phyloP scores from a whole-genome alignment of 2,888 invertebrate species.

The Eristalis arbustorum region DNA sequence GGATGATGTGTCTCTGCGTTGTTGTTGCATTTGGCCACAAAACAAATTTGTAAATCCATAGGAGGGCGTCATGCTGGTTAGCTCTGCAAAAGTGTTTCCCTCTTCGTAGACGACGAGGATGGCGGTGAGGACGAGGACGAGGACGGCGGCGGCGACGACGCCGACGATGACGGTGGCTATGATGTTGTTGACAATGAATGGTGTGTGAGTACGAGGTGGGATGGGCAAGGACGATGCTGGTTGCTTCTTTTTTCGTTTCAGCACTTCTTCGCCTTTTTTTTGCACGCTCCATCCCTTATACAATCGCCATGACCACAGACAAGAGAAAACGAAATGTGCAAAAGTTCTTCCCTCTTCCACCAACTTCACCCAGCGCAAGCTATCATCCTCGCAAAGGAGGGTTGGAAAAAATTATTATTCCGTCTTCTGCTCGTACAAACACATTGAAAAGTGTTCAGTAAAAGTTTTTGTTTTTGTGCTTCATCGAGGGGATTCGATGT shows the following conservation, averaged over 20 bases:
- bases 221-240: slow-evolving; percentile 66
- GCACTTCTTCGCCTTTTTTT: slow-evolving; percentile 1
- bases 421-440: not conserved
- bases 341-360: slow-evolving; percentile 46
- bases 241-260: slow-evolving; percentile 4
- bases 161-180: not conserved
- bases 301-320: slow-evolving; percentile 75
- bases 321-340: slow-evolving; percentile 74
- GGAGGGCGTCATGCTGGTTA: slow-evolving; percentile 66
- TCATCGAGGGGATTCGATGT: not conserved
- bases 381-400: not conserved
- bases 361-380: slow-evolving; percentile 1
- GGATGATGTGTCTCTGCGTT: not conserved
- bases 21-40: slow-evolving; percentile 29
- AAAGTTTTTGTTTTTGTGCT: slow-evolving; percentile 65
- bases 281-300: slow-evolving; percentile 42
- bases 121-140: not conserved
- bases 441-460: slow-evolving; percentile 24
- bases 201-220: slow-evolving; percentile 43
- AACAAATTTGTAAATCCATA: slow-evolving; percentile 42
- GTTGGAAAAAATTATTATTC: not conserved
- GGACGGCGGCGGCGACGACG: not conserved
- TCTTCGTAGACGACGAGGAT: not conserved
- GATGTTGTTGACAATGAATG: slow-evolving; percentile 61
- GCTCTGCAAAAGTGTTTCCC: slow-evolving; percentile 32